Evolutionary conservation across 1,140 invertebrate species (phyloP), one percentile per base, ranked within the genome.

Genomic region (Brachionus sp.): DNA sequence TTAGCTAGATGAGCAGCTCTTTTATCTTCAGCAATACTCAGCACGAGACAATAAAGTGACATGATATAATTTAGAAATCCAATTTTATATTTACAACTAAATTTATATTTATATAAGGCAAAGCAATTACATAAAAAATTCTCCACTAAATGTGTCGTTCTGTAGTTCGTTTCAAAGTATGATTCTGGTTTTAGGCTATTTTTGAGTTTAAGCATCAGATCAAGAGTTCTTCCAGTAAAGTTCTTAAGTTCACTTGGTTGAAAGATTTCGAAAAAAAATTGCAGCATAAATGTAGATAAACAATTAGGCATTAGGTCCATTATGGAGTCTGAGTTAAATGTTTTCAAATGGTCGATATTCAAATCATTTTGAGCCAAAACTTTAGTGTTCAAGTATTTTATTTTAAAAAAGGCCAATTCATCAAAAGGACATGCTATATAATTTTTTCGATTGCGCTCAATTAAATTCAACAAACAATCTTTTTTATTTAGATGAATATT

Each of bases 261-360:
- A 75, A 75, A 75, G 12, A 75, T 75, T 42, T 75, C 70, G 42
- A 75, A 75, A 46, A 75, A 75, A 75, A 75, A 75, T 46, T 75
- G 42, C 25, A 75, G 29, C 39, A 75, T 25, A 50, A 46, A 75
- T n/a, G 42, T 75, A 3, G 70, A 44, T 46, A 75, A 12, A 75
- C 39, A 46, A 75, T 46, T 75, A 33, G 70, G 70, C 70, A 75
- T 75, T 46, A 75, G 16, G 12, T 75, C 44, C 19, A 46, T 25
- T 35, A 75, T 44, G 5, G 16, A 23, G 23, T 33, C 13, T 16
- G 66, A 9, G 7, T 42, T 10, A 70, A 39, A 70, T 5, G n/a
- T 39, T 37, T 9, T 37, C 5, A 42, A 16, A 39, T 39, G 16
- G 10, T 70, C 13, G 7, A 70, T 39, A n/a, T 39, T 16, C 6